Evolutionary conservation across 2,797 vertebrate genomes (phyloP), one percentile per base, ranked within the genome.

Genomic region (Lindbergichthys nudifrons): DNA sequence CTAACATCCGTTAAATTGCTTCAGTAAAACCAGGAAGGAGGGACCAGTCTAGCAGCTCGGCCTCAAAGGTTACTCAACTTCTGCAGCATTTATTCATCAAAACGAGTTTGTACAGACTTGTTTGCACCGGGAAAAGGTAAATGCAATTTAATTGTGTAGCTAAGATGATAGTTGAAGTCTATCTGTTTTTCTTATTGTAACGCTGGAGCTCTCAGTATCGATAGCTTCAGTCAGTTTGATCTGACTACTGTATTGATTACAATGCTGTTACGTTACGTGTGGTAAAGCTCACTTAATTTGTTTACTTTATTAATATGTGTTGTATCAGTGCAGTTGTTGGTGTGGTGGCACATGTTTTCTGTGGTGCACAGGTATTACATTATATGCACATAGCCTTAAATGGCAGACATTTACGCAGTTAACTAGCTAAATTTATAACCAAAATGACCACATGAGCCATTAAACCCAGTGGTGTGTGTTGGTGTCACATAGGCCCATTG

Each of bases 21-120:
- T 11, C 46, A 51, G 63, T 51, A 3, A 58, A 91, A 87, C 80
- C 90, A 88, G 92, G 89, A 90, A 93, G 89, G 75, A 89, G 74
- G 68, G 67, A 72, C 19, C 60, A 50, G 83, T 75, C 48, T 57
- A 60, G 1, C 72, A 23, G 56, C 42, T 69, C 48, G 87, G 87
- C 87, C 88, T 85, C 76, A 19, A 26, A 65, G 65, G 60, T 74
- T 52, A 51, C 23, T 60, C 42, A 0, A 50, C 46, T 71, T 54
- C 41, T 39, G n/a, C 48, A 19, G 26, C 58, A 26, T 4, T 41
- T 39, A 47, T 10, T 53, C 26, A 15, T 1, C 15, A 26, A n/a
- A 43, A 45, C 26, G 10, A 36, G 13, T 50, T 45, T 56, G 45
- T 21, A 36, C 18, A 30, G 23, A 23, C 21, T 11, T 1, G 42